Conservation (phyloP, 2,113 vertebrate genomes). For the Psittacus erithacus region DNA sequence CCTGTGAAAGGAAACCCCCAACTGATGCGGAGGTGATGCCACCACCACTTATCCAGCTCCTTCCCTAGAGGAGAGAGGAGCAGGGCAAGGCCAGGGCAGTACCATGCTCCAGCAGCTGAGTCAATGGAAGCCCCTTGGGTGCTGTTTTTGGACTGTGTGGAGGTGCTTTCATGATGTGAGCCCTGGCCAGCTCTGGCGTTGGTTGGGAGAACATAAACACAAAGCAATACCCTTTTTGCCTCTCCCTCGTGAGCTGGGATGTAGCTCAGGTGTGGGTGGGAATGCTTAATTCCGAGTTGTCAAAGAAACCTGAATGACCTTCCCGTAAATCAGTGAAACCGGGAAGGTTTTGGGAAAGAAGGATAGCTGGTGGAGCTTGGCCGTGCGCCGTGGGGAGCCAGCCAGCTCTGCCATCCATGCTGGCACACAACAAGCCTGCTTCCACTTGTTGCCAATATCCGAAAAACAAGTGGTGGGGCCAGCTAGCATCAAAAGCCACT, state of each 20-base stretch:
- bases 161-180: fast-evolving
- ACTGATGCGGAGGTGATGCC: not conserved
- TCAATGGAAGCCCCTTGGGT: fast-evolving
- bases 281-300: fast-evolving
- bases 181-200: not conserved
- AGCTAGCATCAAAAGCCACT: not conserved
- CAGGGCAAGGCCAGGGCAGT: not conserved
- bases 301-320: not conserved
- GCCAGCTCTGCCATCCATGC: not conserved
- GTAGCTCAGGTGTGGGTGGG: not conserved
- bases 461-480: not conserved
- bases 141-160: not conserved
- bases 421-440: not conserved
- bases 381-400: not conserved
- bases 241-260: fast-evolving
- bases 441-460: not conserved
- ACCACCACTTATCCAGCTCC: fast-evolving
- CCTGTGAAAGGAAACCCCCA: not conserved
- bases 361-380: not conserved
- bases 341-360: not conserved
- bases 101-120: not conserved
- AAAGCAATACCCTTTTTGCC: not conserved
- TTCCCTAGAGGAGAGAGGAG: not conserved
- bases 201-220: not conserved
- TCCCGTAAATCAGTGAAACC: not conserved